These are phyloP conservation scores for Typhlichthys subterraneus DNA, from an alignment of 2,797 vertebrate species.

Conservation along the genomic window DNA sequence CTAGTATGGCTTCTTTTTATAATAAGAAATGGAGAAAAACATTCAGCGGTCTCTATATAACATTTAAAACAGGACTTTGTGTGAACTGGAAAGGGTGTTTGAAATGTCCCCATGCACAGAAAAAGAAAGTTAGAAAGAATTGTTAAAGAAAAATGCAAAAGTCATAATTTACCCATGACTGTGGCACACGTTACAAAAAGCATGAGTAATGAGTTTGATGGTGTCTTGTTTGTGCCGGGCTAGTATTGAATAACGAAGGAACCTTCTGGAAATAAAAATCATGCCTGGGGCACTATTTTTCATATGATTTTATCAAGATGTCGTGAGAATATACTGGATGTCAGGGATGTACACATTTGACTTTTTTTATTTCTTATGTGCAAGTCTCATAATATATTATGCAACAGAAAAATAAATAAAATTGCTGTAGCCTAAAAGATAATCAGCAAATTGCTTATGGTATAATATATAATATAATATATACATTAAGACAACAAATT, in stretches of 20 bases:
- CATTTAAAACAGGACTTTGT: constrained; percentile 2
- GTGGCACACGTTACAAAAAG: too few relatives aligned
- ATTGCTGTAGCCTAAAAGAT: too few relatives aligned
- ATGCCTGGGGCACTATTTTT: neutral
- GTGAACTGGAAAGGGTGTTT: neutral
- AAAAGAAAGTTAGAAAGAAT: neutral
- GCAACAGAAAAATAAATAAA: too few relatives aligned
- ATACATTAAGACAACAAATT: too few relatives aligned
- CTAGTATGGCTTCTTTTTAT: constrained; percentile 22
- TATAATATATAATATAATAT: too few relatives aligned
- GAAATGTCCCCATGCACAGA: neutral
- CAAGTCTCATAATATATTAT: neutral
- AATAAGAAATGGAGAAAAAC: constrained; percentile 2
- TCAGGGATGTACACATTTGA: neutral
- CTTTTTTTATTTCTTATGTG: neutral
- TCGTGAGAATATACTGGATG: neutral
- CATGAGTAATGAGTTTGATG: neutral
- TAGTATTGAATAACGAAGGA: neutral
- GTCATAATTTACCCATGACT: too few relatives aligned
- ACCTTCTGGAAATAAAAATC: neutral
- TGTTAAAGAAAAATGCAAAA: neutral
- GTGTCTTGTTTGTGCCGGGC: neutral
- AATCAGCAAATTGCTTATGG: too few relatives aligned
- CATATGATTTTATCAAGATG: neutral
- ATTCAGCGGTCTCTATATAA: constrained; percentile 9